Base-by-base conservation (phyloP, 37 sponge, comb jelly and placozoan genomes). In the Ephydatia muelleri region DNA sequence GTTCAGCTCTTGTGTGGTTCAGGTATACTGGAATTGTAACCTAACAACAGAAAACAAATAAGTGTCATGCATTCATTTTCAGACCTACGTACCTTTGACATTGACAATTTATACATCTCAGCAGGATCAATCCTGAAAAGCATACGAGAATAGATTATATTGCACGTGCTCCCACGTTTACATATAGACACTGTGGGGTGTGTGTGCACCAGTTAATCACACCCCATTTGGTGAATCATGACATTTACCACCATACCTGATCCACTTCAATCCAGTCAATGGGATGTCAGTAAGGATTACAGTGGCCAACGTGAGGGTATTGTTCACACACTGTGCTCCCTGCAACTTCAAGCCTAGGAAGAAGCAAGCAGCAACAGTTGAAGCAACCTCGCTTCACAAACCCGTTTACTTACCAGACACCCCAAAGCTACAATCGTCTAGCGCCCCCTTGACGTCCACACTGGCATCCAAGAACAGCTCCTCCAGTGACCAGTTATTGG, bases 401-500 rank as follows among this genome's bases (percentile, higher is more conserved):
- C 8, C 47, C 4, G 8, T 43, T 8, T 11, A 57, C 77, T 33
- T 8, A 81, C 93, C 93, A 39, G 85, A 78, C 28, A 92, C 85
- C 31, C 89, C 93, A 88, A 92, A 92, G 73, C 93, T 88, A 78
- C 81, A 85, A 5, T 77, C 83, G 72, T 88, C 83, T 28, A 88
- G 49, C 21, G 49, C 34, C 22, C 79, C 83, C 28, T 82, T 78
- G 32, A 57, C 28, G n/a, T 75, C 88, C 40, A 83, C 88, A 49
- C 87, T 80, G 23, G 96, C 96, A 78, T 94, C 86, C 65, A 98
- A 49, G 49, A 88, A 79, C 35, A 98, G 88, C 75, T 98, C 98
- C 72, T 98, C 98, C 80, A 98, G 87, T 5, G 98, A 94, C 95
- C 97, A 98, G 68, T 84, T 82, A 84, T 98, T 98, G 48, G 86